These are phyloP conservation scores for Cirrhinus mrigala DNA, from an alignment of 2,797 vertebrate species.

Conservation along the genomic window DNA sequence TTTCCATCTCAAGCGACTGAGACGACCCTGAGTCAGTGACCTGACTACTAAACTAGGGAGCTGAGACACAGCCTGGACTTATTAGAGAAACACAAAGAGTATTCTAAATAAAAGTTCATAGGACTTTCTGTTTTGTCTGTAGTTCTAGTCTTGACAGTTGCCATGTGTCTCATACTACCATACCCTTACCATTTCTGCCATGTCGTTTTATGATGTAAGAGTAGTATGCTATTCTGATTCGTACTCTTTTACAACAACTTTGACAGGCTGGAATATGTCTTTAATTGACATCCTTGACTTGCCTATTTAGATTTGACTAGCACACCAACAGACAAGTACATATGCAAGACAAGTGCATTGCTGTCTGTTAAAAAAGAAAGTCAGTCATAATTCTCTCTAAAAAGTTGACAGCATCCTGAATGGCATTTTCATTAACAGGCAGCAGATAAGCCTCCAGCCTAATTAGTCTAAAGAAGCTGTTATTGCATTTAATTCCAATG, in stretches of 20 bases:
- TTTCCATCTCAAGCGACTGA: background rate
- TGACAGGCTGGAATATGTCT: background rate
- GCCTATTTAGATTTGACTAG: conserved; percentile 7
- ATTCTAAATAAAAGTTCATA: background rate
- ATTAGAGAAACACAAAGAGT: background rate
- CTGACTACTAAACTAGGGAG: background rate
- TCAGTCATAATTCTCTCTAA: conserved; percentile 26
- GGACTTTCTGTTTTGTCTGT: background rate
- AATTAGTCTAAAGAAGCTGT: conserved; percentile 38
- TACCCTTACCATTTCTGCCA: background rate
- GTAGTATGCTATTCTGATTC: background rate
- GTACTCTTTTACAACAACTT: background rate
- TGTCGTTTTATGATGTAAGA: background rate
- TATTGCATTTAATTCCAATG: conserved; percentile 10
- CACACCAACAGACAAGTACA: background rate
- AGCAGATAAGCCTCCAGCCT: conserved; percentile 12
- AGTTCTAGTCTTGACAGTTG: background rate
- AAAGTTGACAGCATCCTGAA: conserved; percentile 6
- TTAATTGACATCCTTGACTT: background rate
- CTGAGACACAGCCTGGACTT: too few relatives aligned
- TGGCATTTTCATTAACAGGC: conserved; percentile 21
- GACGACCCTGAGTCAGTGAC: background rate
- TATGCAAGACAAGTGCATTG: background rate
- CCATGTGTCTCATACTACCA: background rate
- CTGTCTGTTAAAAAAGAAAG: background rate